Evolutionary conservation across 2,113 vertebrate genomes (phyloP), one percentile per base, ranked within the genome.

Genomic region (Neogale vison): DNA sequence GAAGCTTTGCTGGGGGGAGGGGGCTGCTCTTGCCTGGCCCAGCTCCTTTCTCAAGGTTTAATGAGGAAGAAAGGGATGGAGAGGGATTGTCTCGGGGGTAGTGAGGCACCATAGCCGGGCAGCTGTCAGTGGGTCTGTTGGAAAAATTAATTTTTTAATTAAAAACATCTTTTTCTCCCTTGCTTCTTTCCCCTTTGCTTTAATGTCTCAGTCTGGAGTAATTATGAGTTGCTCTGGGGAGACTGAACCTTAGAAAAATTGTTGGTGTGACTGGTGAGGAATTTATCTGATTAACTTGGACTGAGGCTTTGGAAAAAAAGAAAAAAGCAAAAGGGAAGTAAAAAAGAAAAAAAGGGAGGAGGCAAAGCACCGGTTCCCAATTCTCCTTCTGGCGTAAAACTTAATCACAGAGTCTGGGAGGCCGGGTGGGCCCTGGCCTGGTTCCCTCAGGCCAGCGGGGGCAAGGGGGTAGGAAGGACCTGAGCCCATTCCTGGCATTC

Each of bases 61-160:
- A 24, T 88, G 90, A 95, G 76, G 83, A 93, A 65, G 81, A 47
- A 39, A 80, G 1, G 69, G 31, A 24, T 69, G 77, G 59, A 57
- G 81, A 36, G 72, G 80, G 20, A 31, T 86, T 83, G 86, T 95
- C 97, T 93, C n/a, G 4, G 90, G 87, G 93, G 34, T 31, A 59
- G 96, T 39, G 81, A 93, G 67, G 82, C 12, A 24, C 93, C 82
- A 6, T 7, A 91, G 94, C 84, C 52, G 7, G 84, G 90, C 95
- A 97, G 77, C 34, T 83, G 0, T 98, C 26, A 50, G 63, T 88
- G 81, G 67, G 92, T 90, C 97, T 98, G 98, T 90, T 97, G 98
- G 96, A 98, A 98, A 98, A 99, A 99, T 98, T 98, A 98, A 97
- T 98, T 98, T 99, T 99, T 98, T 98, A 99, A 99, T 99, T 98